Base-by-base conservation (phyloP, 2,888 invertebrate species). In the Celastrina argiolus region DNA sequence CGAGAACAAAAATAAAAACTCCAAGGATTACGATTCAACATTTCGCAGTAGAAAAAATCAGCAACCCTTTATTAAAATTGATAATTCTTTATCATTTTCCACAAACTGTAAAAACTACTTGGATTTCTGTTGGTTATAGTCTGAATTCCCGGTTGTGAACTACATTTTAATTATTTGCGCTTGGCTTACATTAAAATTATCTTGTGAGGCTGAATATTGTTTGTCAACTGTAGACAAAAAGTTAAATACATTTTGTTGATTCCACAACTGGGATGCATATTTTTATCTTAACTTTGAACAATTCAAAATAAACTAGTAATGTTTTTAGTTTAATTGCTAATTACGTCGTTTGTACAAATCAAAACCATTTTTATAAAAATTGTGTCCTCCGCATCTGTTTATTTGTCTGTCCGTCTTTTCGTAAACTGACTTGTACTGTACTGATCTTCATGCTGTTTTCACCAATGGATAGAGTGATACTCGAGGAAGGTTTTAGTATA, bases 121-220 rank as follows among this genome's bases (percentile, higher is more conserved):
- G 51, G 22, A 22, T 51, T 51, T 51, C 51, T 26, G 51, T 26
- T 22, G 12, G 51, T 22, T 51, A 26, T 22, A 14, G 12, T 51
- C 26, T 51, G 51, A 26, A 51, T 51, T 51, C 12, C 12, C 22
- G 14, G 51, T 51, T 12, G 51, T 16, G 26, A 51, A 16, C 26
- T 51, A 51, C 22, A 51, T 51, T 51, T 51, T 14, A 51, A 51
- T 51, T 51, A 51, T 51, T 51, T 51, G 22, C 51, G 51, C 51
- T 51, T 51, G 22, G 51, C 51, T 51, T 51, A 22, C 51, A 51
- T 51, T 51, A 51, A 51, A 51, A 22, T 22, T 51, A 51, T 51
- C 51, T 51, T 26, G 22, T 26, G 51, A 51, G 22, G 22, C 7
- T 12, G 18, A 51, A 10, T 22, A 51, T 51, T 51, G 18, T 51